Evolutionary conservation across 2,888 invertebrate genomes (phyloP).

Genomic region (Odontocolon sp.): DNA sequence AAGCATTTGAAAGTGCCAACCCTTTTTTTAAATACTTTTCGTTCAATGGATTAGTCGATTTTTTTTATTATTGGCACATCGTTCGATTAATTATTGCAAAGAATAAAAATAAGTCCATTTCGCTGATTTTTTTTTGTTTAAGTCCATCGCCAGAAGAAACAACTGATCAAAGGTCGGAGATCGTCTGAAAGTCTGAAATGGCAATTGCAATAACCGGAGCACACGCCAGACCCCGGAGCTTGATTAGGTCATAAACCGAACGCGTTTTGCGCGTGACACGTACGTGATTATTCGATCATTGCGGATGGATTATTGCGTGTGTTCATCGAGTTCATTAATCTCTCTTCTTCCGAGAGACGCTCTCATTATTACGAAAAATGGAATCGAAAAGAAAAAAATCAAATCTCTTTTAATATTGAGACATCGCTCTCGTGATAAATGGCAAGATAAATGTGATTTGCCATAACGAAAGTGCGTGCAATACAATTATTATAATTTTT

Average conservation of each 20-base stretch:
- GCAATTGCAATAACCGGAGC: slow-evolving; percentile 8
- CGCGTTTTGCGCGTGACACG: slow-evolving; percentile 15
- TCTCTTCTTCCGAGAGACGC: not conserved
- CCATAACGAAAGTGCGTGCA: too few relatives aligned
- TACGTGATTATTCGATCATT: slow-evolving; percentile 27
- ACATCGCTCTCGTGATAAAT: too few relatives aligned
- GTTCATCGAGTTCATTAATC: slow-evolving; percentile 9
- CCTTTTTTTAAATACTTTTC: too few relatives aligned
- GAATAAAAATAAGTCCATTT: not conserved
- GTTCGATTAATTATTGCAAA: not conserved
- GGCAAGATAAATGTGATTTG: too few relatives aligned
- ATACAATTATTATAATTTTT: too few relatives aligned
- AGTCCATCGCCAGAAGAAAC: too few relatives aligned
- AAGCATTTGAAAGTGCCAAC: too few relatives aligned
- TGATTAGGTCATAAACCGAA: slow-evolving; percentile 8
- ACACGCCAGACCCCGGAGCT: slow-evolving; percentile 1
- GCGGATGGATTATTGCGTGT: not conserved
- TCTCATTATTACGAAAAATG: too few relatives aligned
- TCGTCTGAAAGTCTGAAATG: slow-evolving; percentile 1
- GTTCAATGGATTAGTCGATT: too few relatives aligned
- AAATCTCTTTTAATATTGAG: too few relatives aligned
- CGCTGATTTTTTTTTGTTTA: not conserved
- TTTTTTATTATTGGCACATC: too few relatives aligned
- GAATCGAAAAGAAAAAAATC: too few relatives aligned
- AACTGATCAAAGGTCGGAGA: slow-evolving; percentile 32